Conservation (phyloP, 1,140 invertebrate species). For the Drosophila pseudoobscura region DNA sequence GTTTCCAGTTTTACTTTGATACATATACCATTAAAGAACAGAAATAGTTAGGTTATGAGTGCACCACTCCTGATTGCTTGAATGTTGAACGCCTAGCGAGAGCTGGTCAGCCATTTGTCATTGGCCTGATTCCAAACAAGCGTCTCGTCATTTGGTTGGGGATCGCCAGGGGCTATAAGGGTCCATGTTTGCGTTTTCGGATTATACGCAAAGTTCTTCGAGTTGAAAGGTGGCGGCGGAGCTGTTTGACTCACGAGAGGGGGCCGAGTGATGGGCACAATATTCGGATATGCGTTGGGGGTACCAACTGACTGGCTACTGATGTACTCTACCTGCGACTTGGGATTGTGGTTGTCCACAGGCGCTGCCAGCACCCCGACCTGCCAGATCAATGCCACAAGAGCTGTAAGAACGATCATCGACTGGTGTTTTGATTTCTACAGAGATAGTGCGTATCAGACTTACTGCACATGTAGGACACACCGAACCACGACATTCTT, state of each 20-base stretch:
- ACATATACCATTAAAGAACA: slow-evolving; percentile 17
- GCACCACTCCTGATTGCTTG: not conserved
- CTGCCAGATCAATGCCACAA: slow-evolving; percentile 21
- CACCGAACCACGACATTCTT: slow-evolving; percentile 12
- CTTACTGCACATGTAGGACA: slow-evolving; percentile 15
- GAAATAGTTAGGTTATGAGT: not conserved
- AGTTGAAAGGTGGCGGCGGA: slow-evolving; percentile 49
- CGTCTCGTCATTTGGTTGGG: slow-evolving; percentile 51
- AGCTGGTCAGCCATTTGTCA: slow-evolving; percentile 72
- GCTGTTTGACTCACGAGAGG: slow-evolving; percentile 60
- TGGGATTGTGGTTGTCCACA: slow-evolving; percentile 57
- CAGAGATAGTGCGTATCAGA: not conserved
- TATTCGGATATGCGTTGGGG: slow-evolving; percentile 33
- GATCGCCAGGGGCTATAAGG: slow-evolving; percentile 39
- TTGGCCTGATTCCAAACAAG: slow-evolving; percentile 77
- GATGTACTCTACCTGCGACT: slow-evolving; percentile 75
- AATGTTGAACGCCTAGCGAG: not conserved
- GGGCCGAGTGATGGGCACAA: slow-evolving; percentile 63
- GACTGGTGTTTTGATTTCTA: not conserved
- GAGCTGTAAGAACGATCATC: slow-evolving; percentile 14
- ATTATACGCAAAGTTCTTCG: slow-evolving; percentile 72
- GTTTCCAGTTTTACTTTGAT: slow-evolving; percentile 13
- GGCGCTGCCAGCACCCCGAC: slow-evolving; percentile 11
- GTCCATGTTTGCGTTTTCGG: slow-evolving; percentile 66
- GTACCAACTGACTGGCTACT: slow-evolving; percentile 21